phyloP scores from a whole-genome alignment of 2,888 invertebrate genomes.

The Cacoxenus indagator region DNA sequence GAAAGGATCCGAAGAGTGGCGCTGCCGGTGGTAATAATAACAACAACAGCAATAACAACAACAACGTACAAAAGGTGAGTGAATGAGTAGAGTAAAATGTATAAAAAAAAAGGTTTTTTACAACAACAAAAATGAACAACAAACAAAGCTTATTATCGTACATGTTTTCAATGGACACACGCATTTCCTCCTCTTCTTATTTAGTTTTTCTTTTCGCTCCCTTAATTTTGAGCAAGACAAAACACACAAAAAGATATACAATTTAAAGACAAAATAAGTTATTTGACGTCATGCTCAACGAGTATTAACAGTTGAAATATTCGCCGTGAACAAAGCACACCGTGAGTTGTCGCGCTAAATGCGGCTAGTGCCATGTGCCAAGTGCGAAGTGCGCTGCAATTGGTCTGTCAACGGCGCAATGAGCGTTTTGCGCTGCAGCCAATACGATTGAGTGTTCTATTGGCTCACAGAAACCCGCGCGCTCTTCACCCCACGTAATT shows the following conservation, averaged over 20 bases:
- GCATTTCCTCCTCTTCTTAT: conserved; percentile 21
- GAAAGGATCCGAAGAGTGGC: conserved; percentile 71
- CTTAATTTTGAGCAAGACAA: neutral
- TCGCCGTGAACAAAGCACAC: conserved; percentile 25
- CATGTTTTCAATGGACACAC: conserved; percentile 51
- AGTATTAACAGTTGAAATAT: too few relatives aligned
- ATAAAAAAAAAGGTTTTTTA: neutral
- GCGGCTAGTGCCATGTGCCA: too few relatives aligned
- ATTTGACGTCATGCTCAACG: neutral
- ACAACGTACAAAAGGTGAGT: conserved; percentile 70
- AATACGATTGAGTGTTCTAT: conserved; percentile 60
- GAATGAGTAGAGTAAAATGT: neutral
- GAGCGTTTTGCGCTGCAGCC: conserved; percentile 60
- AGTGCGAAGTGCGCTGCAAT: conserved; percentile 62
- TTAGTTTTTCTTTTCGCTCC: neutral
- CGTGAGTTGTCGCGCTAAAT: conserved; percentile 25
- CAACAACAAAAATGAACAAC: conserved; percentile 5
- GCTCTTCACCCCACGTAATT: too few relatives aligned
- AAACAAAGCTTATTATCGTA: neutral
- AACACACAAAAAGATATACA: neutral
- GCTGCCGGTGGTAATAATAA: conserved; percentile 52
- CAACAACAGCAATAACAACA: conserved; percentile 43
- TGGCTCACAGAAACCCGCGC: conserved; percentile 55
- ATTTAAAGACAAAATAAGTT: neutral
- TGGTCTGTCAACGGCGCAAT: conserved; percentile 59